These are phyloP conservation scores for Periophthalmus magnuspinnatus DNA, from an alignment of 2,797 vertebrate genomes.

Conservation along the genomic window DNA sequence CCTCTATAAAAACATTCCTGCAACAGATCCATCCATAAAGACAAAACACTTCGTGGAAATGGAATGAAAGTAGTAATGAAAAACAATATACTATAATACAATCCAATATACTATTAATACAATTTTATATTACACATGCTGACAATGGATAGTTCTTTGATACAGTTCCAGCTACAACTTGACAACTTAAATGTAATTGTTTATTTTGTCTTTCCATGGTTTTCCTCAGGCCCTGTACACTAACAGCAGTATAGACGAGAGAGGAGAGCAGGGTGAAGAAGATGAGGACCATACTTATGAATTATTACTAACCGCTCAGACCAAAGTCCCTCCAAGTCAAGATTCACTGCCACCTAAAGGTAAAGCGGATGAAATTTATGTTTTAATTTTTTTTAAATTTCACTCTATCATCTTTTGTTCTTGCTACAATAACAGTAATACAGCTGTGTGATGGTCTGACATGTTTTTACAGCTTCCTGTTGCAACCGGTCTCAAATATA, in stretches of 20 bases:
- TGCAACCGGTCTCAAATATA: too few relatives aligned
- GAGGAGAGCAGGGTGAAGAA: conserved; percentile 75
- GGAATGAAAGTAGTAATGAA: too few relatives aligned
- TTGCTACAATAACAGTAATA: background rate
- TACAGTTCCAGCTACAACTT: background rate
- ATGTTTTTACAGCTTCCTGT: too few relatives aligned
- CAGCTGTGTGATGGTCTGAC: too few relatives aligned
- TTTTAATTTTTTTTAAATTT: background rate
- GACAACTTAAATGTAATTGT: background rate
- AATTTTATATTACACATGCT: too few relatives aligned
- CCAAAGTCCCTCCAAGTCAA: conserved; percentile 78
- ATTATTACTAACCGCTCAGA: conserved; percentile 88
- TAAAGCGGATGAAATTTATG: conserved; percentile 32
- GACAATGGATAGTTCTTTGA: too few relatives aligned
- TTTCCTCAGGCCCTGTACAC: conserved; percentile 72
- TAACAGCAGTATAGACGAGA: conserved; percentile 79
- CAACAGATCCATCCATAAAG: too few relatives aligned
- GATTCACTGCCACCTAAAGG: conserved; percentile 69
- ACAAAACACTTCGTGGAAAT: too few relatives aligned
- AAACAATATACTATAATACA: too few relatives aligned
- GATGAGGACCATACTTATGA: conserved; percentile 94
- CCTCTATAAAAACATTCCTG: too few relatives aligned
- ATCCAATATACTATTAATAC: too few relatives aligned
- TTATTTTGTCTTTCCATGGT: background rate
- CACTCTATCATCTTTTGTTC: background rate